Base-by-base conservation (phyloP, 1,140 invertebrate species). In the Oreohelix idahoensis region DNA sequence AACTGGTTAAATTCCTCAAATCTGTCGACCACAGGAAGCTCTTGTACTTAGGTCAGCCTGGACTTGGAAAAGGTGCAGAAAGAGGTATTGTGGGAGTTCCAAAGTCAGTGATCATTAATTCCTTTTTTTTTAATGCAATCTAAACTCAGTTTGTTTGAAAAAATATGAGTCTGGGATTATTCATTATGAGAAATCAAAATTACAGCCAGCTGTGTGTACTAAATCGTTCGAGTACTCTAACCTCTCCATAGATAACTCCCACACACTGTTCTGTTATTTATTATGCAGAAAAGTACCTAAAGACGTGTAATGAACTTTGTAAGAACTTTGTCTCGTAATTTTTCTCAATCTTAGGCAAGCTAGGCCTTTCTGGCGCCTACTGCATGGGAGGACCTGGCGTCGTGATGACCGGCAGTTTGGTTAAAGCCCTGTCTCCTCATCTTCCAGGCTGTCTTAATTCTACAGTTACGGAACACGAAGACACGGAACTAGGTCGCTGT, bases 401-500 rank as follows among this genome's bases (percentile, higher is more conserved):
- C 35, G 95, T 99, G 35, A 92, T 94, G 53, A 93, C 92, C 45
- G 63, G 89, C 36, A 88, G 89, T 51, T 92, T 93, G 11, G 84
- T 94, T 49, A 81, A 84, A 42, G 58, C 83, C 32, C 70, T 94
- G 2, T 91, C 88, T 11, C 93, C 93, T 96, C 81, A 98, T 85
- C 85, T 94, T 23, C 79, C 87, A 58, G 74, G 87, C 38, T 99
- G 98, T 90, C 92, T 99, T 49, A 95, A 95, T 87, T 96, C 98
- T 92, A 93, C 99, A 23, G 97, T 97, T 90, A 98, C 98, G 0
- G 96, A 95, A 0, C 98, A 99, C 92, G 98, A 99, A 92, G 98
- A 99, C 92, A 97, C 99, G 5, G 98, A 99, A 93, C 93, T 99
- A 75, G 98, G 98, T 23, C 93, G 98, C 74, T 99, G 98, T 92